Evolutionary conservation across 2,113 vertebrate species (phyloP).

Genomic region (Hippocampus barbouri): DNA sequence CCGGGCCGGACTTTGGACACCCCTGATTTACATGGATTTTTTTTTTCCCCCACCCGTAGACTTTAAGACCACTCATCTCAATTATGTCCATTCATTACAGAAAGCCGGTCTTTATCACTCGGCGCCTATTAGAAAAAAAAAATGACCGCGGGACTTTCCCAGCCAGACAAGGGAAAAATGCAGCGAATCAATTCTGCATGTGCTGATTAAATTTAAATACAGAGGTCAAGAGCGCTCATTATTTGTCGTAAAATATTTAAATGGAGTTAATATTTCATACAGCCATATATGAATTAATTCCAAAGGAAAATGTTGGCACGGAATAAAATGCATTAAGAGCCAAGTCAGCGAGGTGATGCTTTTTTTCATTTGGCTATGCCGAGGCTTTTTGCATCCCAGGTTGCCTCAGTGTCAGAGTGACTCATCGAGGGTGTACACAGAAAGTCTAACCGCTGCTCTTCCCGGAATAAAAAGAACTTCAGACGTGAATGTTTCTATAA

Average conservation of each 20-base stretch:
- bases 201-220: conserved; percentile 68
- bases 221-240: conserved; percentile 67
- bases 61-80: neutral
- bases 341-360: conserved; percentile 3
- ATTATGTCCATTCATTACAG: conserved; percentile 19
- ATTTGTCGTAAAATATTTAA: conserved; percentile 71
- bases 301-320: conserved; percentile 51
- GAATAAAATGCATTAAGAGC: conserved; percentile 25
- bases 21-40: neutral
- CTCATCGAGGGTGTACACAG: neutral
- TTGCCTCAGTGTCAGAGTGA: conserved; percentile 13
- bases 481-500: neutral
- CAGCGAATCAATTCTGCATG: conserved; percentile 65
- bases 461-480: neutral
- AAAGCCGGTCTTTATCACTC: conserved; percentile 8
- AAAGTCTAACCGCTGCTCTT: neutral
- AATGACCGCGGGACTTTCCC: conserved; percentile 11
- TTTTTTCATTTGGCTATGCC: conserved; percentile 10
- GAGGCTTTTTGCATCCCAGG: neutral
- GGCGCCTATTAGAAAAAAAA: conserved; percentile 10
- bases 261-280: conserved; percentile 68
- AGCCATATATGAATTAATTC: conserved; percentile 58
- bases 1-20: too few relatives aligned
- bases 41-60: neutral
- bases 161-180: conserved; percentile 41